Percentiles rank a stretch among this genome's conserved stretches.
phyloP scores from a whole-genome alignment of 30 jellyfish, hydroid and myxozoan species.

The Mastigias papua region DNA sequence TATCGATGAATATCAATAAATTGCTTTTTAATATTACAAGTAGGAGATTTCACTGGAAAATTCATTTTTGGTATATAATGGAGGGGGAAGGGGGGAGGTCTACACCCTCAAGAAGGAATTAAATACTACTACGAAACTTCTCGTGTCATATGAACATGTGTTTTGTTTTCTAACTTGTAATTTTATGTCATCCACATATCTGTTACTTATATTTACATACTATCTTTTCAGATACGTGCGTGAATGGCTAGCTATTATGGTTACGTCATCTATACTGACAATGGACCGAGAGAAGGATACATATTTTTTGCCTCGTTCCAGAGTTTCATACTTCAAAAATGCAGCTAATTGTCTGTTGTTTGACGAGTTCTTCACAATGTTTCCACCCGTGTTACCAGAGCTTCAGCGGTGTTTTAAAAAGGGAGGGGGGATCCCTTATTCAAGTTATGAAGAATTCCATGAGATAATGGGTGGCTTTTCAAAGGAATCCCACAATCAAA shows the following conservation, averaged over 20 bases:
- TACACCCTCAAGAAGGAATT: too few species aligned
- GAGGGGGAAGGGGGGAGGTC: too few species aligned
- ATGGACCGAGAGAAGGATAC: constrained; percentile 42
- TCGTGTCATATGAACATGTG: too few species aligned
- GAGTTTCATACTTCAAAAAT: constrained; percentile 19
- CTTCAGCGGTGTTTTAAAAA: constrained; percentile 46
- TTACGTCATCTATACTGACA: neutral
- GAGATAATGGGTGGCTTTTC: constrained; percentile 42
- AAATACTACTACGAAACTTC: too few species aligned
- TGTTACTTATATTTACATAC: too few species aligned
- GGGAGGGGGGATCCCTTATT: constrained; percentile 72
- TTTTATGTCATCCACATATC: too few species aligned
- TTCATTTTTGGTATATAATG: too few species aligned
- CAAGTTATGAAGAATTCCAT: constrained; percentile 43
- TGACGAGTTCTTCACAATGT: constrained; percentile 12
- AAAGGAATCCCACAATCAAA: constrained; percentile 22
- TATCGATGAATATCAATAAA: too few species aligned
- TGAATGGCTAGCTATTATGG: constrained; percentile 77
- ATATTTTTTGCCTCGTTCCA: constrained; percentile 31
- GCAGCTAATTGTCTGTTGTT: neutral
- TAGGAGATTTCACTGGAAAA: too few species aligned
- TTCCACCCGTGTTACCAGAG: constrained; percentile 7
- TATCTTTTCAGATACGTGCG: constrained; percentile 61
- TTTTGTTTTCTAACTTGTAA: too few species aligned
- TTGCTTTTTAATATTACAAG: too few species aligned